Evolutionary conservation across 1,140 invertebrate species (phyloP), one percentile per base, ranked within the genome.

Genomic region (Rhyzopertha dominica): DNA sequence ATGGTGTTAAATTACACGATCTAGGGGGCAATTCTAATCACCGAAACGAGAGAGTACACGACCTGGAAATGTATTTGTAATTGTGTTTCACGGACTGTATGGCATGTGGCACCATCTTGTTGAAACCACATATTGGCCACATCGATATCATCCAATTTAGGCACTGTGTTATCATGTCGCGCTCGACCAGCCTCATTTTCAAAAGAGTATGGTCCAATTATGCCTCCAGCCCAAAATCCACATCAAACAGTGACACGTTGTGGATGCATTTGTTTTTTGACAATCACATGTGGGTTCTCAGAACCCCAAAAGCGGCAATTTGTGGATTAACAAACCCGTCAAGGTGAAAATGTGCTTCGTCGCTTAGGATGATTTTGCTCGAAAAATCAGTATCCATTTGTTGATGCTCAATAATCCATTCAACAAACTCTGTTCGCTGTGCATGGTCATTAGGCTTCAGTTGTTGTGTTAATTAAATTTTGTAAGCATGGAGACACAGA

Each of bases 201-300:
- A n/a, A 41, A 41, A 28, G 30, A 23, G 24, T 41, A 41, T 41
- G 22, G 24, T 16, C 26, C 25, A 41, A 28, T 14, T 28, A 16
- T 41, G 38, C 26, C 23, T 41, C 24, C 4, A 29, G 38, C 38
- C 24, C 17, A 41, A 41, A 41, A 26, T 41, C 4, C 38, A 28
- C 26, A 41, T 18, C 38, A 29, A 55, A 67, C 56, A 49, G 55
- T 66, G 32, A 63, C 53, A 41, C 56, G 35, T 61, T 64, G 49
- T 43, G 56, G 53, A 53, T 63, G 56, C 52, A 66, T 54, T 54
- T 47, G 48, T 49, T 57, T 56, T 46, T 65, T 47, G 29, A 54
- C 35, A 56, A 60, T 57, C 45, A 57, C 40, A 43, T 50, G 38
- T 54, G 57, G 54, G 17, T 65, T 59, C 22, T 61, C 48, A 17